Conservation (phyloP, 1,140 invertebrate species). For the Trichoplusia ni region DNA sequence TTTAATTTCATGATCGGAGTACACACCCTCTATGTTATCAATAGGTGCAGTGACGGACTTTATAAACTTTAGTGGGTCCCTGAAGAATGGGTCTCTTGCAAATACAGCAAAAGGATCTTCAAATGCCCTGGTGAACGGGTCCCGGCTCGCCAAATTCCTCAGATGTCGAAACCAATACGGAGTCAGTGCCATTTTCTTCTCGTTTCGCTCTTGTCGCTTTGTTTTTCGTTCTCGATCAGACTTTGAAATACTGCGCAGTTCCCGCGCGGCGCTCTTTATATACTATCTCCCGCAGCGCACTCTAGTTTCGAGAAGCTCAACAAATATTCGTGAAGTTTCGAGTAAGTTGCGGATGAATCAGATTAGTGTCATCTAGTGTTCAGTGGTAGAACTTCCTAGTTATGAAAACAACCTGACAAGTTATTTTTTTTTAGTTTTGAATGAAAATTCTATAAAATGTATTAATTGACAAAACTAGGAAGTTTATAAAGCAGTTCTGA, state of each 20-base stretch:
- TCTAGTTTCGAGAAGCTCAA: conserved; percentile 56
- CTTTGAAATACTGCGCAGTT: conserved; percentile 22
- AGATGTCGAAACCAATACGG: conserved; percentile 76
- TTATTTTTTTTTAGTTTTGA: neutral
- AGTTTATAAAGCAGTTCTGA: no score
- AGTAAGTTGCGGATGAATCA: conserved; percentile 16
- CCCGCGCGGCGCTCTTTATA: conserved; percentile 50
- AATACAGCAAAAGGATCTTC: conserved; percentile 67
- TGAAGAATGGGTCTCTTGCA: conserved; percentile 69
- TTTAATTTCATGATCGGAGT: conserved; percentile 78
- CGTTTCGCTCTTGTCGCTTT: conserved; percentile 39
- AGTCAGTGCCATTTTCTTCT: conserved; percentile 69
- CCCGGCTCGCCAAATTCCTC: conserved; percentile 62
- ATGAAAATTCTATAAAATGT: no score
- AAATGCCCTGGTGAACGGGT: conserved; percentile 58
- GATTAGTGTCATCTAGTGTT: conserved; percentile 46
- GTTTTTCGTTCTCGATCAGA: conserved; percentile 43
- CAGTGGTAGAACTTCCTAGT: conserved; percentile 26
- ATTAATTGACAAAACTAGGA: no score
- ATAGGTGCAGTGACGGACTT: conserved; percentile 51
- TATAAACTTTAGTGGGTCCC: conserved; percentile 67
- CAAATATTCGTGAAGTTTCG: conserved; percentile 58
- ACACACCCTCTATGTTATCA: conserved; percentile 67
- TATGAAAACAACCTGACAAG: neutral
- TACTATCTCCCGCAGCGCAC: conserved; percentile 45